These are phyloP conservation scores for Cantharis flavilabris DNA, from an alignment of 2,888 invertebrate genomes.

Conservation along the genomic window DNA sequence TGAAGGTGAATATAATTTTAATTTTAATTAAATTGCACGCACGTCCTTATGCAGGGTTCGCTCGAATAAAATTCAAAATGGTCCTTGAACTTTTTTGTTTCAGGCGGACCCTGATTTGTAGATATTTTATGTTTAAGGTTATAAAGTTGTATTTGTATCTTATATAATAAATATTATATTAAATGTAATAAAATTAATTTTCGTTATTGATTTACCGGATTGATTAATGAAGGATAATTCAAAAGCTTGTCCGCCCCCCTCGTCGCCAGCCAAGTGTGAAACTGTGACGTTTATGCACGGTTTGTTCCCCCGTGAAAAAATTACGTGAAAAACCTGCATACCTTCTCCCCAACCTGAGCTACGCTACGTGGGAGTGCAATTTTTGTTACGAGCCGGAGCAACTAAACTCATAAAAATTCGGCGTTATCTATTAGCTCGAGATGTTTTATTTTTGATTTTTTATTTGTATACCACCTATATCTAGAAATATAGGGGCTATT, in stretches of 20 bases:
- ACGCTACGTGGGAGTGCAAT: neutral
- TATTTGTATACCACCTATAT: slow-evolving; percentile 11
- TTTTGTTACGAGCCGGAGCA: neutral
- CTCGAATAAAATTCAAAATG: neutral
- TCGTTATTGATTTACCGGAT: neutral
- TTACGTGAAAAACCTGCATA: neutral
- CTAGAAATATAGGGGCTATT: slow-evolving; percentile 14
- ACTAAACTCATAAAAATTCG: slow-evolving; percentile 14
- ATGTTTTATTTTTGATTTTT: slow-evolving; percentile 23
- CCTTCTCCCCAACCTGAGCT: neutral
- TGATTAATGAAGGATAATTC: neutral
- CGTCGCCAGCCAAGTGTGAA: neutral
- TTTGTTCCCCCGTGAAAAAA: neutral
- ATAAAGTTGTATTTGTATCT: neutral
- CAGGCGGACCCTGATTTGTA: neutral
- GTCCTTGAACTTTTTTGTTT: neutral
- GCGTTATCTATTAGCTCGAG: slow-evolving; percentile 15
- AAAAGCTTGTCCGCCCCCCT: neutral
- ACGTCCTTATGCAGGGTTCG: neutral
- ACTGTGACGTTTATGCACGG: neutral
- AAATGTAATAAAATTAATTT: neutral
- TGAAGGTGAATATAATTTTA: neutral
- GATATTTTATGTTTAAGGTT: neutral
- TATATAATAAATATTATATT: neutral
- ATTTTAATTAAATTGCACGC: too few species aligned